phyloP scores from a whole-genome alignment of 2,888 invertebrate genomes.

The Pandemis heparana region DNA sequence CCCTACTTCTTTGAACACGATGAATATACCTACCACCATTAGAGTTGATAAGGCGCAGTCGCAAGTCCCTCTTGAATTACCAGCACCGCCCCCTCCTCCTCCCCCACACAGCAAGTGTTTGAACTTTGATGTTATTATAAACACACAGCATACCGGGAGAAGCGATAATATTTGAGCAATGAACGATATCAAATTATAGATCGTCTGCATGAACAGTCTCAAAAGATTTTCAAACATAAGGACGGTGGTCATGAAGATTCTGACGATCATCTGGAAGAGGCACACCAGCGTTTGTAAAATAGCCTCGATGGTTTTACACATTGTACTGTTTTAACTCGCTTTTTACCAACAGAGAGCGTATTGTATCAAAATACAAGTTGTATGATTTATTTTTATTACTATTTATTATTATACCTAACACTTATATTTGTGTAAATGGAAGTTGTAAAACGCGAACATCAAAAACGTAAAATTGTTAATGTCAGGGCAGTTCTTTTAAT shows the following conservation, averaged over 20 bases:
- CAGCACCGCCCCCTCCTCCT: slow-evolving; percentile 32
- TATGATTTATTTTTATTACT: too few species aligned
- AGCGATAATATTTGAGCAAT: neutral
- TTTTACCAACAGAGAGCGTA: neutral
- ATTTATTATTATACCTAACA: too few species aligned
- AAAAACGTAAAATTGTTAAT: neutral
- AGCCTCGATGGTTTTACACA: slow-evolving; percentile 43
- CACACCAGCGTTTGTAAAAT: neutral
- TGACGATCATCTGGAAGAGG: neutral
- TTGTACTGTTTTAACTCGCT: slow-evolving; percentile 52
- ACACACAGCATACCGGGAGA: slow-evolving; percentile 64
- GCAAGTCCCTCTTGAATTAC: slow-evolving; percentile 47
- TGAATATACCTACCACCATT: slow-evolving; percentile 3
- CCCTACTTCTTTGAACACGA: slow-evolving; percentile 21
- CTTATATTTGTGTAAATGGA: neutral
- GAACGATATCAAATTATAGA: neutral
- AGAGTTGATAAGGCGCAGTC: slow-evolving; percentile 25
- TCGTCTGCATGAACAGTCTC: neutral
- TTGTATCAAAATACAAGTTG: neutral
- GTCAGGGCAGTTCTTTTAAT: neutral
- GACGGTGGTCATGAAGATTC: neutral
- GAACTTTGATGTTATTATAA: slow-evolving; percentile 66
- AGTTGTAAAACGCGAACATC: neutral
- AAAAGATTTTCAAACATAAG: slow-evolving; percentile 3
- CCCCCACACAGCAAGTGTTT: slow-evolving; percentile 76